Evolutionary conservation across 2,113 vertebrate species (phyloP), one percentile per base, ranked within the genome.

Genomic region (Psophia crepitans): DNA sequence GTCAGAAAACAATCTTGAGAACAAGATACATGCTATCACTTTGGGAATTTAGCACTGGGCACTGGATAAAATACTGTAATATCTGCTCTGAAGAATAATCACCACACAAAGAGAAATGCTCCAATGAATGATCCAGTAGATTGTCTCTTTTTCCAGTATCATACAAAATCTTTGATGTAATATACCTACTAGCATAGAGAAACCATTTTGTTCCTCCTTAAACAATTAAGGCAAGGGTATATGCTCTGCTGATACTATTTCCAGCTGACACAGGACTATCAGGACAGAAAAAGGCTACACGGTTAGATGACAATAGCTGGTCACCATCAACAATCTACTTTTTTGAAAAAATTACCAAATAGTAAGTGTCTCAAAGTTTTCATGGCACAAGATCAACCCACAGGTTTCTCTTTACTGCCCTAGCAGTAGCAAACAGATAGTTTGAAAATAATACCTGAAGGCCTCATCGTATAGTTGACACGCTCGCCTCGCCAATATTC

Each of bases 401-500:
- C 9, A 58, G 48, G 68, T 39, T 71, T 73, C 13, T 65, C 23
- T 88, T 43, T 54, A 84, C 14, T 70, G 39, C 30, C 17, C n/a
- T 33, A 32, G 12, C 13, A 56, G 30, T 43, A 79, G 20, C 65
- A 80, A 77, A 51, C 19, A 43, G 11, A 3, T 35, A 30, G 57
- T 87, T 85, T 39, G n/a, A 64, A 57, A 63, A 12, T 5, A 66
- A 37, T 97, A 98, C 98, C 98, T 96, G 98, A 98, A 74, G 89
- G n/a, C 1, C 20, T 65, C 76, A 84, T 24, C 3, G 70, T 14
- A 84, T 98, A 98, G 89, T 95, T 91, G 58, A 96, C 17, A 1
- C 98, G 97, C 54, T 98, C 98, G 33, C 98, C 98, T 95, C 98
- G 93, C 98, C 98, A 98, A 14, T 98, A 98, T 60, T 98, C 97